Evolutionary conservation across 1,140 invertebrate species (phyloP).

Genomic region (Lasioglossum albipes): DNA sequence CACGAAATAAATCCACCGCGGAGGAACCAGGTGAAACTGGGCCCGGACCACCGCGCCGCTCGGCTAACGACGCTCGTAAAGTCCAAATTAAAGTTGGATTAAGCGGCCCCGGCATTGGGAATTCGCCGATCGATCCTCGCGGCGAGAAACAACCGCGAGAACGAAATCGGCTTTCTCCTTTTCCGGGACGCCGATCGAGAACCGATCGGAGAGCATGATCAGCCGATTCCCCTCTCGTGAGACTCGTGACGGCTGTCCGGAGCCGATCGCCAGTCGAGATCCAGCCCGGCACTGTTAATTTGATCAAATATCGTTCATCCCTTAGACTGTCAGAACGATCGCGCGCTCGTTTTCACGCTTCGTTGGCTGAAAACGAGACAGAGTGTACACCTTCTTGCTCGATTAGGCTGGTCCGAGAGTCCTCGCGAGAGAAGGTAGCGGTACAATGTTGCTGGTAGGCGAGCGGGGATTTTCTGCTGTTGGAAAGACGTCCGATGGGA

Average conservation of each 20-base stretch:
- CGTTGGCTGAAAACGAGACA: too few relatives aligned
- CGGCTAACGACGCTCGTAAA: slow-evolving; percentile 70
- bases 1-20: slow-evolving; percentile 67
- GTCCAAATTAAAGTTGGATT: slow-evolving; percentile 68
- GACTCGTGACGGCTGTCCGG: background rate
- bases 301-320: too few relatives aligned
- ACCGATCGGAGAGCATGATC: slow-evolving; percentile 9
- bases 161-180: slow-evolving; percentile 1
- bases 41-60: slow-evolving; percentile 64
- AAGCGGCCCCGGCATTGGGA: background rate
- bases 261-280: background rate
- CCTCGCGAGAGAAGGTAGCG: too few relatives aligned
- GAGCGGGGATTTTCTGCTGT: too few relatives aligned
- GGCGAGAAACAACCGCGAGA: background rate
- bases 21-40: background rate
- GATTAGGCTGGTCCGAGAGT: too few relatives aligned
- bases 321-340: too few relatives aligned
- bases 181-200: background rate
- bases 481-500: too few relatives aligned
- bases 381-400: too few relatives aligned
- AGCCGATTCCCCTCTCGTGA: background rate
- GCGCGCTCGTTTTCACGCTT: too few relatives aligned
- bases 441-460: too few relatives aligned
- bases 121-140: slow-evolving; percentile 52
- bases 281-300: background rate